Percentiles rank a stretch among this genome's conserved stretches.
Evolutionary conservation across 1,140 invertebrate genomes (phyloP).

Genomic region (Ceratina calcarata): DNA sequence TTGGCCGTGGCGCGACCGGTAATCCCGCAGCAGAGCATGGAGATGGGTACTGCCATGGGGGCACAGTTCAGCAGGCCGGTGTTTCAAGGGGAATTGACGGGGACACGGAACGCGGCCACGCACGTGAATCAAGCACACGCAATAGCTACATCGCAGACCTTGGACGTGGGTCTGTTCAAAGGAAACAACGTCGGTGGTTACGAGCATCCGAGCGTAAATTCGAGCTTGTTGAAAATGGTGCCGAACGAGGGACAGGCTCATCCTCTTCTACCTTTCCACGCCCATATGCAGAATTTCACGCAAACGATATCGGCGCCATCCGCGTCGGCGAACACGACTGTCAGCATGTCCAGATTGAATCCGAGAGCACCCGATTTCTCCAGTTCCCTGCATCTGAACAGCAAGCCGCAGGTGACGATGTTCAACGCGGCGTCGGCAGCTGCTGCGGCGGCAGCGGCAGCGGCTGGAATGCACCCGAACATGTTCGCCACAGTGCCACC

Average conservation of each 20-base stretch:
- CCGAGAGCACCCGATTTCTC: conserved; percentile 93
- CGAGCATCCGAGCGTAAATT: conserved; percentile 74
- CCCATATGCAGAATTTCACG: conserved; percentile 77
- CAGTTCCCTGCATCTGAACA: conserved; percentile 79
- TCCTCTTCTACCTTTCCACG: conserved; percentile 72
- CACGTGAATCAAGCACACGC: conserved; percentile 63
- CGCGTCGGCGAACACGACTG: conserved; percentile 77
- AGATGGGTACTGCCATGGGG: conserved; percentile 65
- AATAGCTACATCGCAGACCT: conserved; percentile 66
- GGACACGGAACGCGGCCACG: conserved; percentile 55
- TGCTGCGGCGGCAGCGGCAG: conserved; percentile 45
- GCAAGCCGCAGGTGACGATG: conserved; percentile 78
- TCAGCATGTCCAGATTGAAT: conserved; percentile 89
- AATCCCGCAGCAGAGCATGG: conserved; percentile 71
- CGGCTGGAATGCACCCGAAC: conserved; percentile 71
- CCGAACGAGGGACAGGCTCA: conserved; percentile 73
- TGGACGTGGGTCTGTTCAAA: conserved; percentile 70
- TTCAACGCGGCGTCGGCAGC: conserved; percentile 68
- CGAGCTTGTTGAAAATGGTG: conserved; percentile 78
- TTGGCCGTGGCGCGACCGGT: conserved; percentile 74
- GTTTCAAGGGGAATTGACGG: conserved; percentile 69
- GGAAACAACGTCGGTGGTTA: conserved; percentile 67
- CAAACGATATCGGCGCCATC: conserved; percentile 75
- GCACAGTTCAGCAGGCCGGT: conserved; percentile 71
- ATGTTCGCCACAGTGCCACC: conserved; percentile 74